Base-by-base conservation (phyloP, 2,888 invertebrate species). In the Trachelus tabidus region DNA sequence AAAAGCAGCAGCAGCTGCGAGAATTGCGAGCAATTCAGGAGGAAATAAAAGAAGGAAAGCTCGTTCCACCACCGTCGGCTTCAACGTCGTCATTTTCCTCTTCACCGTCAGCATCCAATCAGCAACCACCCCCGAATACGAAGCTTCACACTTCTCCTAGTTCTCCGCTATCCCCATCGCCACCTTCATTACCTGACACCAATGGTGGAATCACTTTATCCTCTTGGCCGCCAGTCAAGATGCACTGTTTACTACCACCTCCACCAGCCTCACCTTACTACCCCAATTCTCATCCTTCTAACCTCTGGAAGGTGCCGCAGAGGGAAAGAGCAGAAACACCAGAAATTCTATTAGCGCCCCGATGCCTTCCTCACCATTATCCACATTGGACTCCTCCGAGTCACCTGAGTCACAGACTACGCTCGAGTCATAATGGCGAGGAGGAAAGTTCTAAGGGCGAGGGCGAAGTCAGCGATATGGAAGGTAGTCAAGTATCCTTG, bases 1-100 rank as follows among this genome's bases (percentile, higher is more conserved):
- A 97, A 89, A 97, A 97, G 86, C 96, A 96, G 87, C 97, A 97
- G 83, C 97, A 97, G 87, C 92, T 97, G 37, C 96, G 97, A 0
- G 97, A 97, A 89, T 91, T 97, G 56, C 93, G 96, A 80, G 96
- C 95, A 75, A 96, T 96, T 76, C 97, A 97, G 87, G 97, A 97
- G 87, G 97, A 97, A 91, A 97, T 97, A 77, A 96, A 96, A 86
- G 96, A 96, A 84, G 96, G 96, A 0, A 97, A 97, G 89, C 92
- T 96, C 0, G 95, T 93, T 69, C 94, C 94, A 31, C 94, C 94
- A 12, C 93, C 94, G 0, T 93, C 95, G 83, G 93, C 93, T 6
- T 94, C 94, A 35, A 89, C 89, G 1, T 90, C 91, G 1, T 88
- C 89, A 0, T 89, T 87, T 74, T 86, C 90, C 1, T 88, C 90